Evolutionary conservation across 2,888 invertebrate genomes (phyloP).

Genomic region (Pandemis corylana): DNA sequence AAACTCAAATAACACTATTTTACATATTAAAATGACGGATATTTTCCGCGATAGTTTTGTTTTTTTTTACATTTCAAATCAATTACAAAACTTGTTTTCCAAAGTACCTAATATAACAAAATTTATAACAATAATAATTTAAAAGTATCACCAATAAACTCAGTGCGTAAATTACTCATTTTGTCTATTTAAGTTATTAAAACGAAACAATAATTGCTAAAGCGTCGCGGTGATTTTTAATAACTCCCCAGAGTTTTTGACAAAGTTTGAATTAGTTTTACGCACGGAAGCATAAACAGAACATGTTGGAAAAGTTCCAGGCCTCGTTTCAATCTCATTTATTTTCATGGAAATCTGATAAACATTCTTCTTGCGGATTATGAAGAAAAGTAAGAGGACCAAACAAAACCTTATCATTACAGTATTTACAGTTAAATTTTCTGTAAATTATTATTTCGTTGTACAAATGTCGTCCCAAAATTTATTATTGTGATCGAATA

Average conservation of each 20-base stretch:
- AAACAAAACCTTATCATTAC: slow-evolving; percentile 2
- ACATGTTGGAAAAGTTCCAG: slow-evolving; percentile 49
- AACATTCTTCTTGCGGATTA: slow-evolving; percentile 30
- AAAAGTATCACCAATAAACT: no score
- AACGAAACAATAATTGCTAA: neutral
- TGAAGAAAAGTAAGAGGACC: slow-evolving; percentile 18
- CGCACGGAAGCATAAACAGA: slow-evolving; percentile 50
- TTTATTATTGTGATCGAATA: neutral
- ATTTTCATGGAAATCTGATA: slow-evolving; percentile 44
- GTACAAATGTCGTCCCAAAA: neutral
- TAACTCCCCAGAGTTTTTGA: slow-evolving; percentile 28
- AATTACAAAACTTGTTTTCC: no score
- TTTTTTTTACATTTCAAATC: no score
- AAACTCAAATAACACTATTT: no score
- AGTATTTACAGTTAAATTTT: neutral
- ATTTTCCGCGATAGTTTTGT: no score
- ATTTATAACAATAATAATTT: no score
- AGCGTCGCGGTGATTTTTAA: slow-evolving; percentile 24
- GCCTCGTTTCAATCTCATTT: slow-evolving; percentile 47
- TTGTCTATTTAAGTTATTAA: neutral
- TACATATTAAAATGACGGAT: no score
- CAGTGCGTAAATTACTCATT: no score
- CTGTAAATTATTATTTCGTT: neutral
- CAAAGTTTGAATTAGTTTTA: slow-evolving; percentile 53
- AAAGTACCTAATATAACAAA: no score